A percentile compares a stretch with the other conserved stretches of the same genome.
Conservation (phyloP, 2,888 invertebrate species). For the Diloba caeruleocephala region DNA sequence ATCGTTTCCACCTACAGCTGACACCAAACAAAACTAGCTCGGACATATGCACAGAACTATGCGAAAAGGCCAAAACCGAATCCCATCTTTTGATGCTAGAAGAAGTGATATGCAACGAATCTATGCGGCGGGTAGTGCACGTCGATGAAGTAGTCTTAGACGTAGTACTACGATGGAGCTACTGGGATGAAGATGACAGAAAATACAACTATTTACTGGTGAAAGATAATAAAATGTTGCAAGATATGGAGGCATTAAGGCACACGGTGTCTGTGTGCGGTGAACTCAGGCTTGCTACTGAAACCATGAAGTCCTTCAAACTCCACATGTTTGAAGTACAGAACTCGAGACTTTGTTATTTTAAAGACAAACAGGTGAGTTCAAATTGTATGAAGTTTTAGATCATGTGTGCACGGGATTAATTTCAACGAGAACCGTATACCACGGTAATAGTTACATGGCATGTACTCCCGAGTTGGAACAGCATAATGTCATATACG, state of each 20-base stretch:
- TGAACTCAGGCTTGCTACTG: constrained; percentile 94
- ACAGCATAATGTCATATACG: too few species aligned
- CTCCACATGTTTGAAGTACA: constrained; percentile 94
- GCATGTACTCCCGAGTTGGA: too few species aligned
- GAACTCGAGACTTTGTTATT: constrained; percentile 93
- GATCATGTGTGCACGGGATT: too few species aligned
- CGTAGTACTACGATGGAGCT: constrained; percentile 94
- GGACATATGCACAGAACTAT: constrained; percentile 92
- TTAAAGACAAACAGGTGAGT: constrained; percentile 92
- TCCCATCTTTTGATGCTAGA: constrained; percentile 93
- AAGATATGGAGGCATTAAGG: constrained; percentile 86
- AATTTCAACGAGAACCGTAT: too few species aligned
- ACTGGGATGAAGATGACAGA: constrained; percentile 96
- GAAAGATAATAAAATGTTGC: constrained; percentile 83
- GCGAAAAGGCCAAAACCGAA: constrained; percentile 90
- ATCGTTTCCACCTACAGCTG: constrained; percentile 83
- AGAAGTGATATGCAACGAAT: constrained; percentile 94
- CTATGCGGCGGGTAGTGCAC: constrained; percentile 93
- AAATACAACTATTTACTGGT: constrained; percentile 94
- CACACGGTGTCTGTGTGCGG: constrained; percentile 91
- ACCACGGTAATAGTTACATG: too few species aligned
- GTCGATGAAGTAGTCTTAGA: constrained; percentile 92
- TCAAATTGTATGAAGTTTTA: too few species aligned
- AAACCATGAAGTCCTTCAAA: constrained; percentile 92
- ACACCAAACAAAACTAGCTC: constrained; percentile 94